A percentile compares a stretch with the other conserved stretches of the same genome.
phyloP scores from a whole-genome alignment of 2,113 vertebrate genomes.

The Notothenia rossii region DNA sequence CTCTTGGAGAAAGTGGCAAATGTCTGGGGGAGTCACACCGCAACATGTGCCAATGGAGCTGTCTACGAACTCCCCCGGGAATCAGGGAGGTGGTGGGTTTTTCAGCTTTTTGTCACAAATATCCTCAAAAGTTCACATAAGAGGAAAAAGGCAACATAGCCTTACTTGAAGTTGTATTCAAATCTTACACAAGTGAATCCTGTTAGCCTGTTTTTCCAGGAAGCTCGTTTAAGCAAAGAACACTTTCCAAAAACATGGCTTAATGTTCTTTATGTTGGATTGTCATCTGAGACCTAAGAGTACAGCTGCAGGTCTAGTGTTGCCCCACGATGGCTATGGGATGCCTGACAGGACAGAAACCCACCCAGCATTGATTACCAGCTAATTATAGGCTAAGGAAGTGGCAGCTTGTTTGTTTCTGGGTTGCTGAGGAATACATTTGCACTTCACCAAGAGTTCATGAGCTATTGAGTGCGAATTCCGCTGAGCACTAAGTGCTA shows the following conservation, averaged over 20 bases:
- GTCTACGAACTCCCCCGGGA: conserved; percentile 17
- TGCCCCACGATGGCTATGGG: conserved; percentile 58
- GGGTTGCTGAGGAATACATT: conserved; percentile 86
- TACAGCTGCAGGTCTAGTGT: conserved; percentile 71
- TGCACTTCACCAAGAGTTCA: conserved; percentile 81
- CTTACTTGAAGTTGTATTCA: not conserved
- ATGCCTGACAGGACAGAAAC: conserved; percentile 71
- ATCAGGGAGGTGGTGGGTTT: not conserved
- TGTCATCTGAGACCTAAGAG: conserved; percentile 59
- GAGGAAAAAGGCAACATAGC: not conserved
- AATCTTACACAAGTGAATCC: not conserved
- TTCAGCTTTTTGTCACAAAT: not conserved
- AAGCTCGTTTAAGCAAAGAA: not conserved
- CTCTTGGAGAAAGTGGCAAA: conserved; percentile 64
- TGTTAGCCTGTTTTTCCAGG: conserved; percentile 15
- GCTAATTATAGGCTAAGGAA: conserved; percentile 86
- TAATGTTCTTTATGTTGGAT: conserved; percentile 56
- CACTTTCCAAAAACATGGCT: conserved; percentile 39
- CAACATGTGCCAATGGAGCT: conserved; percentile 49
- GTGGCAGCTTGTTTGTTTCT: conserved; percentile 85
- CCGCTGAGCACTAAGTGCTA: conserved; percentile 79
- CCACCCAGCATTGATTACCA: conserved; percentile 83
- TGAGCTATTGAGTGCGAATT: conserved; percentile 82
- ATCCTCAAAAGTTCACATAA: not conserved
- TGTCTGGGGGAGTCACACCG: conserved; percentile 46